Percentiles rank a stretch among this genome's conserved stretches.
Conservation (phyloP, 2,797 vertebrate species). For the Danio albolineatus region DNA sequence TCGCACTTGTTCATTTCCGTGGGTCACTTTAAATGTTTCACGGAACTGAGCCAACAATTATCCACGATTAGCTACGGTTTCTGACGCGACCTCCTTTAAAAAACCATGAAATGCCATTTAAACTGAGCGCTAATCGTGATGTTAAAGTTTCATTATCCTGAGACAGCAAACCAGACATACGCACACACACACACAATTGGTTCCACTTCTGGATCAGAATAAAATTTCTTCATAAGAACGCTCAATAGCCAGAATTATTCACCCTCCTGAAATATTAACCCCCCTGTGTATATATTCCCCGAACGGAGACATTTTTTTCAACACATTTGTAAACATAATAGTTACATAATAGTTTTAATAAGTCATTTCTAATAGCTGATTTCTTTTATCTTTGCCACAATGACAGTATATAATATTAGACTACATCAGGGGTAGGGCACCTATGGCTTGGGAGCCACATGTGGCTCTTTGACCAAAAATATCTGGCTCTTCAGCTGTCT, state of each 20-base stretch:
- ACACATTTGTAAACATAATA: too few species aligned
- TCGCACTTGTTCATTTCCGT: conserved; percentile 59
- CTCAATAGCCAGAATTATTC: background rate
- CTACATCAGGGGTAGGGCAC: too few species aligned
- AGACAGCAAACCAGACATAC: conserved; percentile 44
- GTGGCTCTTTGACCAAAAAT: too few species aligned
- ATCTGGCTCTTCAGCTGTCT: too few species aligned
- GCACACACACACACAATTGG: conserved; percentile 53
- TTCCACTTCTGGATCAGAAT: conserved; percentile 22
- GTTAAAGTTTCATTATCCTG: conserved; percentile 69
- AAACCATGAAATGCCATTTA: conserved; percentile 77
- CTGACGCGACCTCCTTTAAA: conserved; percentile 74
- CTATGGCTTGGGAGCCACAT: too few species aligned
- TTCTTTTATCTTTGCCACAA: too few species aligned
- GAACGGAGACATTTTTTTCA: too few species aligned
- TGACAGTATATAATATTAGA: too few species aligned
- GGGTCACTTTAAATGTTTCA: conserved; percentile 74
- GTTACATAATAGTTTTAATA: too few species aligned
- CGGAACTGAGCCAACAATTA: conserved; percentile 78
- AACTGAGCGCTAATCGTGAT: conserved; percentile 69
- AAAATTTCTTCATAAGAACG: conserved; percentile 51
- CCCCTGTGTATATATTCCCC: too few species aligned
- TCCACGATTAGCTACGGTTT: conserved; percentile 78
- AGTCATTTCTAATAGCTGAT: too few species aligned
- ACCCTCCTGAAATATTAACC: too few species aligned